These are phyloP conservation scores for Thymelicus lineola DNA, from an alignment of 2,888 invertebrate genomes.

Conservation along the genomic window DNA sequence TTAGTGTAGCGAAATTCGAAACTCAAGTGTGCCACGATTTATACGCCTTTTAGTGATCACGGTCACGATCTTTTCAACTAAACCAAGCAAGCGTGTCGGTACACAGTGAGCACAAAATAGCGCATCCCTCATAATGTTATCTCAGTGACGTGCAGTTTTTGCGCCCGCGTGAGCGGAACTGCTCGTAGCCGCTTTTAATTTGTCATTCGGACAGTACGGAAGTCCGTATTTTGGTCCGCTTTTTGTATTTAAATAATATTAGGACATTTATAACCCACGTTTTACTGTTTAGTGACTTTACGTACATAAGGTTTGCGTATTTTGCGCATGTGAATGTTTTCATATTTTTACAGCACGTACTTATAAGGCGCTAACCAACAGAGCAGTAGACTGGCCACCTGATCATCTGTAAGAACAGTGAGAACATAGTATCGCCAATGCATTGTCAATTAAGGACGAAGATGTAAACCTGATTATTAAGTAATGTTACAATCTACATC, in stretches of 20 bases:
- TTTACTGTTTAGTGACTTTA: constrained; percentile 64
- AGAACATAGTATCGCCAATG: too few species aligned
- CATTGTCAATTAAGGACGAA: too few species aligned
- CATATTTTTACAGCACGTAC: too few species aligned
- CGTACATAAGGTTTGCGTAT: too few species aligned
- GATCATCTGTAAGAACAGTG: too few species aligned
- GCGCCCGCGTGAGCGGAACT: constrained; percentile 49
- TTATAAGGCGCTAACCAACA: too few species aligned
- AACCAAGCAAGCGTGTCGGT: constrained; percentile 28
- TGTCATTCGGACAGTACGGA: constrained; percentile 69
- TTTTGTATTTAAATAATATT: constrained; percentile 71
- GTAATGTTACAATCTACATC: too few species aligned
- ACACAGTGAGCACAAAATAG: constrained; percentile 27
- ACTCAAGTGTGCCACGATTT: too few species aligned
- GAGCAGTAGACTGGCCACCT: too few species aligned
- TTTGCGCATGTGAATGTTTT: too few species aligned
- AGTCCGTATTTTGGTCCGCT: constrained; percentile 65
- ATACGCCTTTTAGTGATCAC: background rate
- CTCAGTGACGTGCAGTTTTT: constrained; percentile 47
- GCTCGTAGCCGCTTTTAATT: constrained; percentile 63
- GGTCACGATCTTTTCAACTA: constrained; percentile 23
- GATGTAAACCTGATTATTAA: too few species aligned
- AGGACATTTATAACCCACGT: constrained; percentile 73
- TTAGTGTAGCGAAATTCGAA: too few species aligned
- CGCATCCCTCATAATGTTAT: constrained; percentile 37